Conservation (phyloP, 2,797 vertebrate genomes). For the Diceros bicornis region DNA sequence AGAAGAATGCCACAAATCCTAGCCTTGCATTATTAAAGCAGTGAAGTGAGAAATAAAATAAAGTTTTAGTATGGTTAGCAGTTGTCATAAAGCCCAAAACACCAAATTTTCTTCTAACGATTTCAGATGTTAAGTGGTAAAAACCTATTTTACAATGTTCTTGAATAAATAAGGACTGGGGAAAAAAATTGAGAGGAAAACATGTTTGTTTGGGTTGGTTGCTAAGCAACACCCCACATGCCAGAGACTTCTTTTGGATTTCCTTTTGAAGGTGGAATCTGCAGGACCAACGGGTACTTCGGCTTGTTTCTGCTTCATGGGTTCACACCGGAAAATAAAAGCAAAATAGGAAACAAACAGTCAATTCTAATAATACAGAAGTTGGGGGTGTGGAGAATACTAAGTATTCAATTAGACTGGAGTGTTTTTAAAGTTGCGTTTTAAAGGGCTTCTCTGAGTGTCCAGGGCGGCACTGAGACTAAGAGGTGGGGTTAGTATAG, state of each 20-base stretch:
- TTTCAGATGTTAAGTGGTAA: constrained; percentile 77
- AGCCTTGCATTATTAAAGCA: background rate
- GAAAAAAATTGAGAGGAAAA: constrained; percentile 41
- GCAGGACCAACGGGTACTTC: background rate
- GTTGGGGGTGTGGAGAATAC: background rate
- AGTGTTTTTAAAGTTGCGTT: background rate
- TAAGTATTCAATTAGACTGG: background rate
- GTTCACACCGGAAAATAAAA: constrained; percentile 60
- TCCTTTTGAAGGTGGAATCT: constrained; percentile 67
- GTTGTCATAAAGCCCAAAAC: constrained; percentile 26
- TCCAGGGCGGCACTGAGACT: background rate
- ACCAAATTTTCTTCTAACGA: constrained; percentile 66
- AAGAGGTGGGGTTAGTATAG: background rate
- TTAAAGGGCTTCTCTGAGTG: background rate
- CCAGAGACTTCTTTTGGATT: constrained; percentile 69
- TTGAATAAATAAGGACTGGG: constrained; percentile 75
- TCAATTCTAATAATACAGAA: background rate
- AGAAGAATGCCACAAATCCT: background rate
- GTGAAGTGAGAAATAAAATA: constrained; percentile 47
- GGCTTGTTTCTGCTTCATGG: background rate
- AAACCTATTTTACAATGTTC: constrained; percentile 60
- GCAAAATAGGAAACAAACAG: constrained; percentile 51
- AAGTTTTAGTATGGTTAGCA: background rate
- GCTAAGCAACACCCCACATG: constrained; percentile 77
- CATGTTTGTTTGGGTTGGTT: constrained; percentile 79